Evolutionary conservation across 1,140 invertebrate genomes (phyloP).

Genomic region (Lycorma delicatula): DNA sequence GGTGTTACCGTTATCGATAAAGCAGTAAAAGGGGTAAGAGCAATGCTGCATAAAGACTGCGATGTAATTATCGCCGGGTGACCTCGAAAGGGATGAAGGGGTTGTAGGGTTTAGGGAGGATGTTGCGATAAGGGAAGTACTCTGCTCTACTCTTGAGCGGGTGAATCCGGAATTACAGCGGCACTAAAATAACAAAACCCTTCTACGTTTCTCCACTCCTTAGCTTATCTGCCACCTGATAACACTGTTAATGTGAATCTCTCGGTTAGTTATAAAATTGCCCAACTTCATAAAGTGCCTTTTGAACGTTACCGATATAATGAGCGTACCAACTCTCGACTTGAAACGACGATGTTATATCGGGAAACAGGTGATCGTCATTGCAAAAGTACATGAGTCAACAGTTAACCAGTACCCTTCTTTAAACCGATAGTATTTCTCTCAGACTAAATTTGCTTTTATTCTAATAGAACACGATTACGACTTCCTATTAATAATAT

Average conservation of each 20-base stretch:
- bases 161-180: slow-evolving; percentile 4
- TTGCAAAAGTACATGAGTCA: too few species aligned
- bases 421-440: too few species aligned
- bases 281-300: background rate
- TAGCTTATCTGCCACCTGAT: slow-evolving; percentile 4
- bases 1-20: slow-evolving; percentile 1
- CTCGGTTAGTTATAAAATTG: slow-evolving; percentile 5
- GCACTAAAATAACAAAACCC: slow-evolving; percentile 7
- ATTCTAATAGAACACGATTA: too few species aligned
- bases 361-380: too few species aligned
- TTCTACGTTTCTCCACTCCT: background rate
- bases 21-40: background rate
- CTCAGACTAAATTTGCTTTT: too few species aligned
- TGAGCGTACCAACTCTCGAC: too few species aligned
- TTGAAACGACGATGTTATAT: too few species aligned
- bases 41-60: slow-evolving; percentile 4
- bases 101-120: background rate
- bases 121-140: background rate
- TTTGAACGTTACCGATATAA: too few species aligned
- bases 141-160: background rate
- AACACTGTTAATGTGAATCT: slow-evolving; percentile 3
- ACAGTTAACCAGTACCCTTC: too few species aligned
- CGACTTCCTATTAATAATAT: too few species aligned
- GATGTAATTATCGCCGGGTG: slow-evolving; percentile 3
- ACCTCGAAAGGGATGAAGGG: background rate